Conservation (phyloP, 2,888 invertebrate species). For the Agrochola circellaris region DNA sequence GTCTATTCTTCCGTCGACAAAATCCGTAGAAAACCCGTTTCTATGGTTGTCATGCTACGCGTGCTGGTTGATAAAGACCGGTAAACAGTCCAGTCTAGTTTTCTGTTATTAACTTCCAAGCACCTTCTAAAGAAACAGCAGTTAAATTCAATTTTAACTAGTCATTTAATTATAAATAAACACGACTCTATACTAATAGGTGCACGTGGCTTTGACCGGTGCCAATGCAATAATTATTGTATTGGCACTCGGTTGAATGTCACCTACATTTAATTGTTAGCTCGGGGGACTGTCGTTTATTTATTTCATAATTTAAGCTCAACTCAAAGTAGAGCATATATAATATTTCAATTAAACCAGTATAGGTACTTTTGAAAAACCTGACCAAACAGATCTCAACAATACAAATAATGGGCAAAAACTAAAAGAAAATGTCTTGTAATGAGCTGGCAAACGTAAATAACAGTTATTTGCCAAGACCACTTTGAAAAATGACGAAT, state of each 20-base stretch:
- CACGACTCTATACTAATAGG: conserved; percentile 12
- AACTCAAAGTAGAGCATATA: neutral
- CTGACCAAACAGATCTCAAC: neutral
- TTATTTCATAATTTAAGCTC: neutral
- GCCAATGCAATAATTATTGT: conserved; percentile 34
- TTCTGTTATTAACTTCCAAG: neutral
- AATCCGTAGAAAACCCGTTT: no score
- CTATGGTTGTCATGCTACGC: no score
- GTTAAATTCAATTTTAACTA: conserved; percentile 2
- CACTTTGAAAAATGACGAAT: conserved; percentile 44
- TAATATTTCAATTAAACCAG: neutral
- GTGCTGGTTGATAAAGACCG: no score
- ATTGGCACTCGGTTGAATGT: conserved; percentile 44
- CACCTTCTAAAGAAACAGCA: neutral
- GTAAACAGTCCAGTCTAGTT: neutral
- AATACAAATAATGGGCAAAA: neutral
- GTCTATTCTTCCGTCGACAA: no score
- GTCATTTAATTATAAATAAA: conserved; percentile 21
- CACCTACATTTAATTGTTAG: conserved; percentile 13
- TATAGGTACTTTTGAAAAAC: conserved; percentile 2
- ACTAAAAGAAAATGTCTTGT: neutral
- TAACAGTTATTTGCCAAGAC: conserved; percentile 29
- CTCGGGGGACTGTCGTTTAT: neutral
- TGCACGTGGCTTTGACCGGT: conserved; percentile 12
- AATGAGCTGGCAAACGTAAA: conserved; percentile 11